Conservation (phyloP, 2,888 invertebrate species). For the Agrochola macilenta region DNA sequence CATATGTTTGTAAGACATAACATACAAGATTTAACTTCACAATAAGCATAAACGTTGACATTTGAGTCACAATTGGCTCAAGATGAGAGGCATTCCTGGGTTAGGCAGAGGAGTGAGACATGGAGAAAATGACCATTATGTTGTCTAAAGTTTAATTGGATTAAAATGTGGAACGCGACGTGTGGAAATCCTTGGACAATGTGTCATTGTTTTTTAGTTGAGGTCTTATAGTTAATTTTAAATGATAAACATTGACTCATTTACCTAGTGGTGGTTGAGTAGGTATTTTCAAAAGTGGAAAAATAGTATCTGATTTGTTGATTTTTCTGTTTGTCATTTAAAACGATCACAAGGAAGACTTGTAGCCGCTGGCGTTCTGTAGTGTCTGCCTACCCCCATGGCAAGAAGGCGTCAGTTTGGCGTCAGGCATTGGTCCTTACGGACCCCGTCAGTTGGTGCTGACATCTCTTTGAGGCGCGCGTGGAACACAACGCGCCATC, state of each 20-base stretch:
- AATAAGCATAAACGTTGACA: slow-evolving; percentile 19
- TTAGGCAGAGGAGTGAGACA: slow-evolving; percentile 32
- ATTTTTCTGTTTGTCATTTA: background rate
- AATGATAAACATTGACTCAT: background rate
- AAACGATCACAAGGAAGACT: too few relatives aligned
- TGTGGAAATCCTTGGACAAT: slow-evolving; percentile 34
- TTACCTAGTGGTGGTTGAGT: too few relatives aligned
- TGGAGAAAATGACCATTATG: slow-evolving; percentile 41
- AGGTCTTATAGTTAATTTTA: background rate
- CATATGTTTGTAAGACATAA: slow-evolving; percentile 41
- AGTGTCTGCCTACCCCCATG: too few relatives aligned
- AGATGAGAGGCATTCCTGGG: slow-evolving; percentile 54
- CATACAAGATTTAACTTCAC: slow-evolving; percentile 36
- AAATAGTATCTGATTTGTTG: background rate
- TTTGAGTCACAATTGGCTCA: slow-evolving; percentile 57
- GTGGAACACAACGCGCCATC: too few relatives aligned
- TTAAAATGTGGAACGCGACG: slow-evolving; percentile 50
- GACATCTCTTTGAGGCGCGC: too few relatives aligned
- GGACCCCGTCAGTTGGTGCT: too few relatives aligned
- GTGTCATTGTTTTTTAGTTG: slow-evolving; percentile 45
- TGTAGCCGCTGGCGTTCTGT: too few relatives aligned
- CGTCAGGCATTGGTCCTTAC: too few relatives aligned
- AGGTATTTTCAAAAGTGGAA: background rate
- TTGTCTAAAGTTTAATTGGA: slow-evolving; percentile 61
- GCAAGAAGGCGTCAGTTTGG: too few relatives aligned